These are phyloP conservation scores for Antheraea yamamai DNA, from an alignment of 2,888 invertebrate genomes.

Conservation along the genomic window DNA sequence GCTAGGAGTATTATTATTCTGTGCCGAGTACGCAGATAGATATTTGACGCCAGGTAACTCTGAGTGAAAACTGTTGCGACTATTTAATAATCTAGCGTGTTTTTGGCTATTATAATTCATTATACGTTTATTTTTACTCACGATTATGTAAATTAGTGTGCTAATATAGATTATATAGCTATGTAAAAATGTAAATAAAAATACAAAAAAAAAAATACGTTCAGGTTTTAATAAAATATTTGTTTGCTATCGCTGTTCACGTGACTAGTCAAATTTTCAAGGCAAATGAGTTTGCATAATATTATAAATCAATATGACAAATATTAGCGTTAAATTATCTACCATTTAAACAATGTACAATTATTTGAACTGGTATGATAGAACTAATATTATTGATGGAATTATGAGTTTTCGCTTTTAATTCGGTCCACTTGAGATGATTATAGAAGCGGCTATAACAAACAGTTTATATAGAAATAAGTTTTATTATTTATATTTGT, in stretches of 20 bases:
- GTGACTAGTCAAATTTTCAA: conserved; percentile 32
- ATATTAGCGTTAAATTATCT: conserved; percentile 45
- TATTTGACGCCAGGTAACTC: no score
- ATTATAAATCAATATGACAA: conserved; percentile 42
- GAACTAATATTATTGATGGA: conserved; percentile 33
- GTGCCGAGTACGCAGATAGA: no score
- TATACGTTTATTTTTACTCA: not conserved
- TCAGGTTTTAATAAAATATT: not conserved
- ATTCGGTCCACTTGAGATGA: conserved; percentile 15
- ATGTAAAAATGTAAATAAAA: not conserved
- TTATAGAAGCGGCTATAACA: not conserved
- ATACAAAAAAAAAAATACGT: not conserved
- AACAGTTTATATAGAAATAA: not conserved
- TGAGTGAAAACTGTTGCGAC: no score
- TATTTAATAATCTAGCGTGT: not conserved
- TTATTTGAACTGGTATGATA: conserved; percentile 42
- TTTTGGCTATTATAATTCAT: not conserved
- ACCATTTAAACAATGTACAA: conserved; percentile 33
- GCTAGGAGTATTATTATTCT: no score
- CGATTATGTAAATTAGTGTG: not conserved
- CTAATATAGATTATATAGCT: not conserved
- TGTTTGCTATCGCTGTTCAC: conserved; percentile 7
- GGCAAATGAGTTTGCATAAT: conserved; percentile 45
- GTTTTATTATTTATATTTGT: conserved; percentile 6
- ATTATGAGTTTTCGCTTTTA: conserved; percentile 10